Evolutionary conservation across 2,888 invertebrate genomes (phyloP).

Genomic region (Sphaerophoria taeniata): DNA sequence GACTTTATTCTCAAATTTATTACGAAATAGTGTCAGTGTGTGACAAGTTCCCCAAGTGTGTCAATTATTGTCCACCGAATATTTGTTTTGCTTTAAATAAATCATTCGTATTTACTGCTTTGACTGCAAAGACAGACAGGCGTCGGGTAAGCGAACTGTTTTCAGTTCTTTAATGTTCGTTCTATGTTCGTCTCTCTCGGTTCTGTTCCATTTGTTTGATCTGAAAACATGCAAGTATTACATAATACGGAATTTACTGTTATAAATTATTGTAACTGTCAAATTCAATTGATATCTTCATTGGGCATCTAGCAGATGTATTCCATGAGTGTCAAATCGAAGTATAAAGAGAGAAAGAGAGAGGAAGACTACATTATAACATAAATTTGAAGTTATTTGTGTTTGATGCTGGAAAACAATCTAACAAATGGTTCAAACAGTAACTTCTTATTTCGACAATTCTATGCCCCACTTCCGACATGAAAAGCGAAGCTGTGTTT

Average conservation of each 20-base stretch:
- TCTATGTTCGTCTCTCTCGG: not conserved
- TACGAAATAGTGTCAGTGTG: not conserved
- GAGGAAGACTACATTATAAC: not conserved
- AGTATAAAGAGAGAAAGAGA: not conserved
- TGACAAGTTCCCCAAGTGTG: conserved; percentile 44
- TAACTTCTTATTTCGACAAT: conserved; percentile 3
- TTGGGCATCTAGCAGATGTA: conserved; percentile 68
- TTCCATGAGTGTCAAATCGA: conserved; percentile 10
- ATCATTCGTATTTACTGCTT: conserved; percentile 53
- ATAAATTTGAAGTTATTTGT: conserved; percentile 49
- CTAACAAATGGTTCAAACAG: conserved; percentile 49
- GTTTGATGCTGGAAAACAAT: conserved; percentile 59
- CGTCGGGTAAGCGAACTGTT: conserved; percentile 18
- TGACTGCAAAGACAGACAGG: conserved; percentile 57
- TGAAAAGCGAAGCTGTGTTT: conserved; percentile 34
- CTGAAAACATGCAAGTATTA: conserved; percentile 45
- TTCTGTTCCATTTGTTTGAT: not conserved
- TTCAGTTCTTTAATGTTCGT: not conserved
- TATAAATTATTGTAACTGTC: conserved; percentile 74
- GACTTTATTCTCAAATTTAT: not conserved
- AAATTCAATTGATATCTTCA: conserved; percentile 74
- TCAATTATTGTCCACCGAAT: conserved; percentile 61
- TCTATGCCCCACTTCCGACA: not conserved
- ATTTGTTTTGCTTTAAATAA: conserved; percentile 62
- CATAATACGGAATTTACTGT: conserved; percentile 54